Conservation (phyloP, 2,797 vertebrate genomes). For the Odontamblyopus lacepedii region DNA sequence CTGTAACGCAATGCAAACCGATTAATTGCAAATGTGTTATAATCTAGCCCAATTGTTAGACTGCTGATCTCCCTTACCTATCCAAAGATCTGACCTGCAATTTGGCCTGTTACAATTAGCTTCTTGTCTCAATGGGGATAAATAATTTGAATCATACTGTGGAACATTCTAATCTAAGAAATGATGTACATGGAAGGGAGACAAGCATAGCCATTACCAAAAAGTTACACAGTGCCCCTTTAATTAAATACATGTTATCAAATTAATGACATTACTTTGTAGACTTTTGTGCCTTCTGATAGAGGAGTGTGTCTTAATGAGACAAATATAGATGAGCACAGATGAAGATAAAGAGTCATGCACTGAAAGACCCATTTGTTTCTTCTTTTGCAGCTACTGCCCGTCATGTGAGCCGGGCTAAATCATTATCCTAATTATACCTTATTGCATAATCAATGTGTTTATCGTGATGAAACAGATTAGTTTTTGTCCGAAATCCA, state of each 20-base stretch:
- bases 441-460: conserved; percentile 54
- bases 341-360: conserved; percentile 26
- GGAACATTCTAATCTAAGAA: too few species aligned
- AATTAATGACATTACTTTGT: neutral
- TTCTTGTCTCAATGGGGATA: too few species aligned
- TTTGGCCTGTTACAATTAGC: too few species aligned
- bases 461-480: conserved; percentile 44
- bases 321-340: conserved; percentile 44
- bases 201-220: too few species aligned
- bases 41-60: too few species aligned
- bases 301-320: conserved; percentile 39
- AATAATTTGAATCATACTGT: too few species aligned
- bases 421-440: conserved; percentile 57
- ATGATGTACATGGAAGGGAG: too few species aligned
- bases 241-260: neutral
- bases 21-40: too few species aligned
- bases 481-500: conserved; percentile 29
- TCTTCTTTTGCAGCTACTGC: conserved; percentile 23
- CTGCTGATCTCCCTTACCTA: too few species aligned
- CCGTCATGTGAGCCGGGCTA: conserved; percentile 31
- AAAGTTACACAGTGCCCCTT: too few species aligned
- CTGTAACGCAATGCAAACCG: too few species aligned
- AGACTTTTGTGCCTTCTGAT: conserved; percentile 10
- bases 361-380: conserved; percentile 30
- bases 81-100: too few species aligned